phyloP scores from a whole-genome alignment of 2,888 invertebrate genomes.

The Cabera pusaria region DNA sequence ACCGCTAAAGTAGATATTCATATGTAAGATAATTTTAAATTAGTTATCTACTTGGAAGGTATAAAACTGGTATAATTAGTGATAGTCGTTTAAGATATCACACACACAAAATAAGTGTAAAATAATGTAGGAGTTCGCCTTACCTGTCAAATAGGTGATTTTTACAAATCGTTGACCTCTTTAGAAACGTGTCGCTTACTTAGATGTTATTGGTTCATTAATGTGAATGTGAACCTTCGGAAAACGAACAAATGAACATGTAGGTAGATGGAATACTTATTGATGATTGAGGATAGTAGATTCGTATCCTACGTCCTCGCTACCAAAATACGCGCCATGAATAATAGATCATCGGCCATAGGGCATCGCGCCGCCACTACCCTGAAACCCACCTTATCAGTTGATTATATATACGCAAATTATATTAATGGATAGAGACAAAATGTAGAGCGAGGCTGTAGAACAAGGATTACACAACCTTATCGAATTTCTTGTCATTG shows the following conservation, averaged over 20 bases:
- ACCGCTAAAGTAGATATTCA: slow-evolving; percentile 67
- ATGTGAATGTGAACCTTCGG: slow-evolving; percentile 33
- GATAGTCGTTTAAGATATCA: slow-evolving; percentile 16
- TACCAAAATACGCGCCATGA: slow-evolving; percentile 77
- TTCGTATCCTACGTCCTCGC: slow-evolving; percentile 59
- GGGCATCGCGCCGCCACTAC: slow-evolving; percentile 42
- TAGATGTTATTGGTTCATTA: no score
- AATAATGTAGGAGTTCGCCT: slow-evolving; percentile 40
- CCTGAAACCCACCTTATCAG: slow-evolving; percentile 54
- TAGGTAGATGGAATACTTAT: slow-evolving; percentile 40
- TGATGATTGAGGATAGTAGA: slow-evolving; percentile 41
- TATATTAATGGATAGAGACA: slow-evolving; percentile 27
- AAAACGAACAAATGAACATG: slow-evolving; percentile 28
- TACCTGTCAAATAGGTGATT: slow-evolving; percentile 23
- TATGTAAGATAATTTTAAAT: slow-evolving; percentile 60
- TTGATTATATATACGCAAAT: slow-evolving; percentile 47
- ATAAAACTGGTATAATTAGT: slow-evolving; percentile 48
- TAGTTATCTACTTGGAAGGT: slow-evolving; percentile 47
- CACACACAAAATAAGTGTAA: slow-evolving; percentile 19
- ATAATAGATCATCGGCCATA: slow-evolving; percentile 63
- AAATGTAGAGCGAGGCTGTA: slow-evolving; percentile 29
- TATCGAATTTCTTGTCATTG: slow-evolving; percentile 28
- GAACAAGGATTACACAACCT: slow-evolving; percentile 25
- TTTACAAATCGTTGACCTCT: slow-evolving; percentile 31
- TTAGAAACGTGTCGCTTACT: slow-evolving; percentile 29